phyloP scores from a whole-genome alignment of 2,888 invertebrate genomes.

The Brachynemurus nebulosus region DNA sequence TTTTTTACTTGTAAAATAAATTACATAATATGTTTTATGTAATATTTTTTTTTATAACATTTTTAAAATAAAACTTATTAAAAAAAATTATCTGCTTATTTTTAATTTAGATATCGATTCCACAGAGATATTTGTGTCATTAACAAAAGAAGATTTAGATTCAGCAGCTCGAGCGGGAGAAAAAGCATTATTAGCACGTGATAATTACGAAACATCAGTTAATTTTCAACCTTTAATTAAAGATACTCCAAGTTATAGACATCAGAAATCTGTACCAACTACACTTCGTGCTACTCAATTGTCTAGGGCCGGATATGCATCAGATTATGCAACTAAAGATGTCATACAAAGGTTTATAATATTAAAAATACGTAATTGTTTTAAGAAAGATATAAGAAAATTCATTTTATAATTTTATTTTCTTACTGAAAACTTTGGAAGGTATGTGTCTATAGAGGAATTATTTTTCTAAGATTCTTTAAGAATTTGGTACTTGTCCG shows the following conservation, averaged over 20 bases:
- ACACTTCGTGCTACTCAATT: conserved; percentile 43
- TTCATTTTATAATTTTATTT: too few species aligned
- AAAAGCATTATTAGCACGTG: conserved; percentile 39
- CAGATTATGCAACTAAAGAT: conserved; percentile 51
- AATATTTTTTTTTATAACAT: conserved; percentile 26
- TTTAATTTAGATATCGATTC: background rate
- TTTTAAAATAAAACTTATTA: conserved; percentile 22
- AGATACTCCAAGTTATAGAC: conserved; percentile 50
- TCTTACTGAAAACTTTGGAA: too few species aligned
- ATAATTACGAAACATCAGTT: conserved; percentile 36
- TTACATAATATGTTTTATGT: too few species aligned
- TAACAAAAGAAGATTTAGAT: conserved; percentile 27
- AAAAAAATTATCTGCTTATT: background rate
- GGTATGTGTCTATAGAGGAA: too few species aligned
- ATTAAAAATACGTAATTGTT: too few species aligned
- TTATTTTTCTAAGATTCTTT: too few species aligned
- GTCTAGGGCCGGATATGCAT: conserved; percentile 50
- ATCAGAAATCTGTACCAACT: conserved; percentile 56
- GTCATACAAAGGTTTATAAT: conserved; percentile 37
- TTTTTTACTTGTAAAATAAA: too few species aligned
- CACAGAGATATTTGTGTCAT: background rate
- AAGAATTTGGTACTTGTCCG: too few species aligned
- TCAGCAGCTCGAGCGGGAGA: conserved; percentile 41
- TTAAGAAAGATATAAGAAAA: too few species aligned
- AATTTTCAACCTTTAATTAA: conserved; percentile 35